A percentile compares a stretch with the other conserved stretches of the same genome.
phyloP scores from a whole-genome alignment of 2,797 vertebrate species.

The Sitta carolinensis region DNA sequence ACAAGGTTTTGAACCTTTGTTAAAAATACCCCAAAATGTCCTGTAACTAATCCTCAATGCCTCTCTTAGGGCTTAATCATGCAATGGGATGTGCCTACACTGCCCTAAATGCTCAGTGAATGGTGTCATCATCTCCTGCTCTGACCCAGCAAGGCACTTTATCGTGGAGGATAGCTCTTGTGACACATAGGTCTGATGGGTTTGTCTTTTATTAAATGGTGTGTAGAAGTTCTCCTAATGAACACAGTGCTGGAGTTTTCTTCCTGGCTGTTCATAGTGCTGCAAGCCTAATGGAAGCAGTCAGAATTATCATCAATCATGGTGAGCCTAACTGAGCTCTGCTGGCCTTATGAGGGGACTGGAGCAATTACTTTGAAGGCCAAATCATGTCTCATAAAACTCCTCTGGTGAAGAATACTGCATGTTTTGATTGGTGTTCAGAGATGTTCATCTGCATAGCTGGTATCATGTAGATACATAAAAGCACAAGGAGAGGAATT shows the following conservation, averaged over 20 bases:
- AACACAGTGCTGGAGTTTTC: background rate
- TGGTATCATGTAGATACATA: background rate
- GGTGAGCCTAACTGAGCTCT: background rate
- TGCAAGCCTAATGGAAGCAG: background rate
- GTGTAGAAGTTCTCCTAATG: background rate
- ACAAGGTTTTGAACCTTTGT: background rate
- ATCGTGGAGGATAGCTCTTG: background rate
- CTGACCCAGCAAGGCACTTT: background rate
- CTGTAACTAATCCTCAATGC: background rate
- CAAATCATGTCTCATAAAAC: background rate
- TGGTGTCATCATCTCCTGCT: background rate
- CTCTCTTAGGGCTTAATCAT: background rate
- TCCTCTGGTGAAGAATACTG: background rate
- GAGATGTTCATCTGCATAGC: background rate
- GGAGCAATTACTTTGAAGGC: background rate
- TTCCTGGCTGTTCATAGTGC: background rate
- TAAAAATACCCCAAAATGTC: background rate
- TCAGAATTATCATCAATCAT: background rate
- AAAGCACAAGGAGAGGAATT: background rate
- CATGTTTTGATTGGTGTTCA: background rate
- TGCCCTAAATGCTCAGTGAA: conserved; percentile 38
- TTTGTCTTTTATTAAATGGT: background rate
- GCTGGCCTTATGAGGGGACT: background rate
- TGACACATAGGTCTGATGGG: background rate
- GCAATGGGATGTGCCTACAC: background rate